Percentiles rank a stretch among this genome's conserved stretches.
phyloP scores from a whole-genome alignment of 1,140 invertebrate species.

The Holcopasites calliopsidis region DNA sequence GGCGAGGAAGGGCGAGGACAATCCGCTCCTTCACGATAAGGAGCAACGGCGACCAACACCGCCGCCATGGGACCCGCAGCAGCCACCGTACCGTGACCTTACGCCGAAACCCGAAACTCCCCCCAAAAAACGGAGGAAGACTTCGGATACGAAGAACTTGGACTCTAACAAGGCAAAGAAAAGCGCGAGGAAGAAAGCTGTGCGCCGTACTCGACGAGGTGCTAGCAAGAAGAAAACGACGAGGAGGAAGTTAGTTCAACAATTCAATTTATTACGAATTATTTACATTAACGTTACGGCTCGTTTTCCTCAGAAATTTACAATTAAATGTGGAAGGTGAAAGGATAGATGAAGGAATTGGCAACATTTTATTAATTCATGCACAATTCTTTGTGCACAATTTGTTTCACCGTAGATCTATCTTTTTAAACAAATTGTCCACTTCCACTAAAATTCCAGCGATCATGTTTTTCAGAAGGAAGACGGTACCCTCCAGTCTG shows the following conservation, averaged over 20 bases:
- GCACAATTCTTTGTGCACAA: no score
- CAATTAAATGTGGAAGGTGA: no score
- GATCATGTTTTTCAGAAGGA: background rate
- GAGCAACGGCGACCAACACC: conserved; percentile 5
- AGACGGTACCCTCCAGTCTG: no score
- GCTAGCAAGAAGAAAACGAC: background rate
- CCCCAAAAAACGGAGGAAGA: background rate
- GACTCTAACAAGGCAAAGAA: background rate
- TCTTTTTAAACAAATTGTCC: no score
- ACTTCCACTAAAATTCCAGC: no score
- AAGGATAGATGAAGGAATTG: no score
- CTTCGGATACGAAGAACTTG: background rate
- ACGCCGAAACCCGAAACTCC: background rate
- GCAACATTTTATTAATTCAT: no score
- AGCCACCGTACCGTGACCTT: background rate
- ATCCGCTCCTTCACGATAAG: background rate
- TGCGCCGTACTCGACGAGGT: no score
- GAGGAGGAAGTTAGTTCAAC: conserved; percentile 17
- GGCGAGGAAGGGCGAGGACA: conserved; percentile 17
- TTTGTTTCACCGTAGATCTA: no score
- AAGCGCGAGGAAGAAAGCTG: background rate
- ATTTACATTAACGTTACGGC: no score
- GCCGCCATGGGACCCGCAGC: background rate
- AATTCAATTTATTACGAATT: background rate
- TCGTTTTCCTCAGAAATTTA: no score